phyloP scores from a whole-genome alignment of 1,140 invertebrate species.

The Cotesia typhae region DNA sequence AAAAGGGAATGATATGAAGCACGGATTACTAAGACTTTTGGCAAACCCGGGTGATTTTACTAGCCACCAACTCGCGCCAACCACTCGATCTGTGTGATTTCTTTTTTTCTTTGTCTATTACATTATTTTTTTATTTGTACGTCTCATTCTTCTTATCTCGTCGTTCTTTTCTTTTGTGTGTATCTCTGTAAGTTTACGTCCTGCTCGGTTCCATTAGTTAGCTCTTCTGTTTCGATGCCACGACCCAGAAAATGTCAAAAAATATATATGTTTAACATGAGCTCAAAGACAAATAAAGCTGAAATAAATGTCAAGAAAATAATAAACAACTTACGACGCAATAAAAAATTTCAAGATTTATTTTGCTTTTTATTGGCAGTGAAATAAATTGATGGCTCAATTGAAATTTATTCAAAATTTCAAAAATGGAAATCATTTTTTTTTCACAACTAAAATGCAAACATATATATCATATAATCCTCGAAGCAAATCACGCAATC shows the following conservation, averaged over 20 bases:
- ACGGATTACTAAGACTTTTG: constrained; percentile 45
- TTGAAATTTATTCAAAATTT: constrained; percentile 15
- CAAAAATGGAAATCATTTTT: constrained; percentile 10
- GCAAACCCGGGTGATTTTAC: constrained; percentile 56
- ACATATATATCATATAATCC: not conserved
- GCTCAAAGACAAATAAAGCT: constrained; percentile 21
- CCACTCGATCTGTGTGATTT: constrained; percentile 44
- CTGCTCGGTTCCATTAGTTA: constrained; percentile 30
- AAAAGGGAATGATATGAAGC: constrained; percentile 41
- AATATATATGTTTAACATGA: constrained; percentile 28
- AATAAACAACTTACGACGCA: not conserved
- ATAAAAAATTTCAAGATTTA: constrained; percentile 8
- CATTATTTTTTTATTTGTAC: constrained; percentile 31
- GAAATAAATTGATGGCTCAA: not conserved
- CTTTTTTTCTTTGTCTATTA: constrained; percentile 42
- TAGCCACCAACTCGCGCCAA: constrained; percentile 50
- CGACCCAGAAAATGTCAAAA: constrained; percentile 31
- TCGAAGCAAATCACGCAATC: constrained; percentile 2
- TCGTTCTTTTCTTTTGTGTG: constrained; percentile 15
- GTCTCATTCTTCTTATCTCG: constrained; percentile 19
- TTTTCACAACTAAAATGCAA: not conserved
- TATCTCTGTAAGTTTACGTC: not conserved
- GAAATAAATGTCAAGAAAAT: constrained; percentile 23
- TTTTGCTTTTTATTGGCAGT: not conserved
- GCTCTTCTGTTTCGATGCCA: constrained; percentile 16